These are phyloP conservation scores for Phacellophora camtschatica DNA, from an alignment of 30 jellyfish, hydroid and myxozoan genomes.

Conservation along the genomic window DNA sequence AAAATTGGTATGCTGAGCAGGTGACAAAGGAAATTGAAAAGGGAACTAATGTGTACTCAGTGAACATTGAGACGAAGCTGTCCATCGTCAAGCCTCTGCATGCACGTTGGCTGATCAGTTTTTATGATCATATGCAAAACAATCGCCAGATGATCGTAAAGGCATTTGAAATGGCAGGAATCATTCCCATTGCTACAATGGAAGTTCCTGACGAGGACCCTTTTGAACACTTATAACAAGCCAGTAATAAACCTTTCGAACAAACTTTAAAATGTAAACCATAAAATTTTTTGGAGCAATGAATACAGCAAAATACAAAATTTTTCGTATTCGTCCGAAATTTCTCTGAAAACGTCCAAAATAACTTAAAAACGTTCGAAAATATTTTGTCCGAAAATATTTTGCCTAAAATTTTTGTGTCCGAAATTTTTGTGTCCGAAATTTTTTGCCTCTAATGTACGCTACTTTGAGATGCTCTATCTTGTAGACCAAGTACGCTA, in stretches of 20 bases:
- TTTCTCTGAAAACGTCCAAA: not conserved
- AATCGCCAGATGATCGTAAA: not conserved
- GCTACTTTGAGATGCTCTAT: too few species aligned
- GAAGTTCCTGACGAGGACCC: not conserved
- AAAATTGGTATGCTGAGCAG: conserved; percentile 11
- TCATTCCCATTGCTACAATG: not conserved
- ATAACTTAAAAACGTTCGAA: not conserved
- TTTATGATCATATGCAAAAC: not conserved
- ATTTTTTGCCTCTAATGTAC: not conserved
- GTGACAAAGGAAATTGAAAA: conserved; percentile 12
- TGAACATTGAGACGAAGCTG: not conserved
- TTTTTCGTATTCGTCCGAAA: not conserved
- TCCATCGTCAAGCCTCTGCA: not conserved
- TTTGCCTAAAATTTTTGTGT: not conserved
- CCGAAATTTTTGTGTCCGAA: not conserved
- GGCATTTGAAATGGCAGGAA: not conserved
- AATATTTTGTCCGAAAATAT: not conserved
- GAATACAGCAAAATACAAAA: too few species aligned
- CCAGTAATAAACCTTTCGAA: too few species aligned
- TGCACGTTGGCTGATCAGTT: not conserved
- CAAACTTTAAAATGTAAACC: too few species aligned
- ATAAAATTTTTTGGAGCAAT: too few species aligned
- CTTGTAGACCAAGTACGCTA: not conserved
- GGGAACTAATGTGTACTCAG: not conserved
- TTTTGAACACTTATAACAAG: not conserved